phyloP scores from a whole-genome alignment of 1,140 invertebrate genomes.

The Ptiloglossa arizonensis region DNA sequence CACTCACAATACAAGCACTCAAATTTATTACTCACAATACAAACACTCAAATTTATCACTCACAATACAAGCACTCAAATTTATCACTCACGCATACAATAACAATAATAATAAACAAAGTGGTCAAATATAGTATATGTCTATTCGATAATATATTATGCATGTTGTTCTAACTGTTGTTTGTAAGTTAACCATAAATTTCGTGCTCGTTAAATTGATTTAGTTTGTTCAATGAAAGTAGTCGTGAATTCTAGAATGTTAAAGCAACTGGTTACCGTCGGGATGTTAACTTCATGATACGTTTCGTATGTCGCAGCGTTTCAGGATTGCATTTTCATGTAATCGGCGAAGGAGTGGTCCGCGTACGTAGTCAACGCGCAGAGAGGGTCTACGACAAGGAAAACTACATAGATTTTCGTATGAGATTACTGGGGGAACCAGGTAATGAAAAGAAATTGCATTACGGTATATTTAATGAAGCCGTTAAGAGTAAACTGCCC shows the following conservation, averaged over 20 bases:
- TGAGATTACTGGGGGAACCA: conserved; percentile 94
- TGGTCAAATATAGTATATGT: too few relatives aligned
- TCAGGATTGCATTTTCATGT: conserved; percentile 95
- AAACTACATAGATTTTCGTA: conserved; percentile 97
- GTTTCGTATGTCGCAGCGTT: conserved; percentile 72
- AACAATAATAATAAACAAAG: too few relatives aligned
- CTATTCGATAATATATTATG: too few relatives aligned
- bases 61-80: too few relatives aligned
- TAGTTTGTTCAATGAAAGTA: neutral
- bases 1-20: too few relatives aligned
- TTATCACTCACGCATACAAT: too few relatives aligned
- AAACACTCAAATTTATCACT: too few relatives aligned
- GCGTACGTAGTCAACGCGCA: conserved; percentile 89
- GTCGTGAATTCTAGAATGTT: neutral
- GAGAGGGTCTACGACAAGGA: conserved; percentile 94
- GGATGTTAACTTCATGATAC: conserved; percentile 11
- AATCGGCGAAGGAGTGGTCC: conserved; percentile 94
- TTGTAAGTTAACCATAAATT: too few relatives aligned
- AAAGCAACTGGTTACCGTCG: neutral
- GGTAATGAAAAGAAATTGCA: conserved; percentile 82
- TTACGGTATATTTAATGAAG: conserved; percentile 9
- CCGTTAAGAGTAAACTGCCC: conserved; percentile 14
- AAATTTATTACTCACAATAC: too few relatives aligned
- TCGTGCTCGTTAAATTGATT: neutral
- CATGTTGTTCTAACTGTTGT: too few relatives aligned